Evolutionary conservation across 35 echinoderm and acorn worm species (phyloP).

Genomic region (Acanthaster planci): DNA sequence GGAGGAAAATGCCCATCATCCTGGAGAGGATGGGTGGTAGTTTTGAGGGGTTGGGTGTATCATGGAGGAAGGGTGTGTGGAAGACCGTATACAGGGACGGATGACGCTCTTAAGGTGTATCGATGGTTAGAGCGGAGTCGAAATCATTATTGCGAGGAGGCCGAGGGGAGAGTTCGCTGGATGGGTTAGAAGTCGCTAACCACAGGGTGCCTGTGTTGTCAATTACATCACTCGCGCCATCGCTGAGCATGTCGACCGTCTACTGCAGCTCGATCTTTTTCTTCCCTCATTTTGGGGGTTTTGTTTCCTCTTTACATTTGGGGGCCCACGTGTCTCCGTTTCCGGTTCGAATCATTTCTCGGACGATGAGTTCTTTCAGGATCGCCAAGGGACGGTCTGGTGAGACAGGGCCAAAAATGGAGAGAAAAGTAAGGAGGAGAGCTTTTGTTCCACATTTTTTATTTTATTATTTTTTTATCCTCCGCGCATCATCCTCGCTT

Average conservation of each 20-base stretch:
- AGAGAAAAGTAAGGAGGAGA: neutral
- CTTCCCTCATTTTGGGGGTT: too few relatives aligned
- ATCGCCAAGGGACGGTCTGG: neutral
- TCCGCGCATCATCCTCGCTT: constrained; percentile 13
- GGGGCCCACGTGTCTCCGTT: neutral
- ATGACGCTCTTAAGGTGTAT: too few relatives aligned
- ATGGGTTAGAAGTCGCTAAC: too few relatives aligned
- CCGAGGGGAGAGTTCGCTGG: too few relatives aligned
- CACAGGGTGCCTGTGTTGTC: too few relatives aligned
- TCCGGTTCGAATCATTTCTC: constrained; percentile 18
- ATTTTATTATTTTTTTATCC: neutral
- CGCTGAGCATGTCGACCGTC: neutral
- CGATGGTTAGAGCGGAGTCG: too few relatives aligned
- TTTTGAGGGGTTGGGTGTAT: neutral
- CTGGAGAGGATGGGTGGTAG: neutral
- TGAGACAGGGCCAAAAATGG: neutral
- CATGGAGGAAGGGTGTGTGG: too few relatives aligned
- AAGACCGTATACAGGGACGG: too few relatives aligned
- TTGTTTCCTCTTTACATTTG: neutral
- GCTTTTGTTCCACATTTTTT: neutral
- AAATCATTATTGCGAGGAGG: too few relatives aligned
- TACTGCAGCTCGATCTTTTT: neutral
- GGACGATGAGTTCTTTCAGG: neutral
- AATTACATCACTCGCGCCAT: neutral
- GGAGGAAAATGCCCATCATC: neutral